Evolutionary conservation across 2,888 invertebrate species (phyloP).

Genomic region (Tipula confusa): DNA sequence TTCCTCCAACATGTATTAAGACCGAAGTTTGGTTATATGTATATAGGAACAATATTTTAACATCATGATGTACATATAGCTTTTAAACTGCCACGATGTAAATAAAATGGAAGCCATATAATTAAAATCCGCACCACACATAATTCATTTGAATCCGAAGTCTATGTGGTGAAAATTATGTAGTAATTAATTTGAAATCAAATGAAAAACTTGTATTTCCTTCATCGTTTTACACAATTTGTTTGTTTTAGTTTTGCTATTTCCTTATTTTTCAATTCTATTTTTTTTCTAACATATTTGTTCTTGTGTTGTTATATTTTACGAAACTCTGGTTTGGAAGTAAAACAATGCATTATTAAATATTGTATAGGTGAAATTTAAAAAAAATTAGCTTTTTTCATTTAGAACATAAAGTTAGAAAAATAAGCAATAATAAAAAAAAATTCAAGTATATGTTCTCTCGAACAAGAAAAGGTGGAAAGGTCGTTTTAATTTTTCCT

Average conservation of each 20-base stretch:
- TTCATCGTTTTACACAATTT: not conserved
- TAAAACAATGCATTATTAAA: slow-evolving; percentile 12
- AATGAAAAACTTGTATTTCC: slow-evolving; percentile 3
- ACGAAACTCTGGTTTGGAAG: not conserved
- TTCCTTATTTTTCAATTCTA: not conserved
- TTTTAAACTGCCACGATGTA: too few species aligned
- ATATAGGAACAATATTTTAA: too few species aligned
- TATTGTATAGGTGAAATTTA: slow-evolving; percentile 1
- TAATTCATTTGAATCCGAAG: too few species aligned
- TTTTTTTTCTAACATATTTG: not conserved
- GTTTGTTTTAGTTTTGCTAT: not conserved
- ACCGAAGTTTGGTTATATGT: too few species aligned
- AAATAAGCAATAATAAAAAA: not conserved
- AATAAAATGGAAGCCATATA: too few species aligned
- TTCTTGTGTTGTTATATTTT: not conserved
- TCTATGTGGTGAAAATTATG: not conserved
- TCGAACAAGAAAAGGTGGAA: slow-evolving; percentile 12
- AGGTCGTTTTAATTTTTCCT: slow-evolving; percentile 20
- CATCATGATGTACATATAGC: too few species aligned
- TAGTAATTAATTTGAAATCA: slow-evolving; percentile 12
- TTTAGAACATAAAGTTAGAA: not conserved
- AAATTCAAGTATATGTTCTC: not conserved
- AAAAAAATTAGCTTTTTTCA: not conserved
- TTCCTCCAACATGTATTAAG: too few species aligned
- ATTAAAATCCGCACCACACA: too few species aligned